These are phyloP conservation scores for Hystrix cristata DNA, from an alignment of 2,113 vertebrate genomes.

Conservation along the genomic window DNA sequence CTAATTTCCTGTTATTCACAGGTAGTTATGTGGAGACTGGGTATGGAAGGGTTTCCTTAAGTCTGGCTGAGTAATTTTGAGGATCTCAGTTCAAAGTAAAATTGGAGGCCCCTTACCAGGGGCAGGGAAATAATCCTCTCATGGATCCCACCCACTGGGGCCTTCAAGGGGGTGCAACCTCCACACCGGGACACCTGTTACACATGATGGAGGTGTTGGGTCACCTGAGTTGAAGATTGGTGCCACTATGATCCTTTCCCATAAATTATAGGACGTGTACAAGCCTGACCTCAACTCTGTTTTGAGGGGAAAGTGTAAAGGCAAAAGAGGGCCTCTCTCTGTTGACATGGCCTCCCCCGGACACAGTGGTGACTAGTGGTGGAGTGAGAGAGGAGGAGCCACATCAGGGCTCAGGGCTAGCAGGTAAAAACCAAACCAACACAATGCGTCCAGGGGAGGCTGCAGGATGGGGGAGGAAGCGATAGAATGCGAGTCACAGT, in stretches of 20 bases:
- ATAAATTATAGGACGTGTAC: not conserved
- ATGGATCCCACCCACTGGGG: accelerated
- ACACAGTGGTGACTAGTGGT: too few relatives aligned
- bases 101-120: not conserved
- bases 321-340: not conserved
- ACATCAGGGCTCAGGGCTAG: not conserved
- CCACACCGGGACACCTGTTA: not conserved
- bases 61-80: not conserved
- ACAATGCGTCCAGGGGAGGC: not conserved
- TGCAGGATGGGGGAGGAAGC: not conserved
- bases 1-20: not conserved
- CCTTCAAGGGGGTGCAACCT: not conserved
- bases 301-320: not conserved
- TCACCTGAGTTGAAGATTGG: not conserved
- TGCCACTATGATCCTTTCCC: not conserved
- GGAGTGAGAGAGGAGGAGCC: too few relatives aligned
- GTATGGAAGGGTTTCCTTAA: not conserved
- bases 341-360: not conserved
- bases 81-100: not conserved
- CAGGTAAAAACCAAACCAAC: not conserved
- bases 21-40: not conserved
- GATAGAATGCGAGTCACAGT: not conserved
- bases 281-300: not conserved
- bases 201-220: not conserved
- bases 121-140: not conserved